Conservation (phyloP, 2,888 invertebrate species). For the Drosophila cognata region DNA sequence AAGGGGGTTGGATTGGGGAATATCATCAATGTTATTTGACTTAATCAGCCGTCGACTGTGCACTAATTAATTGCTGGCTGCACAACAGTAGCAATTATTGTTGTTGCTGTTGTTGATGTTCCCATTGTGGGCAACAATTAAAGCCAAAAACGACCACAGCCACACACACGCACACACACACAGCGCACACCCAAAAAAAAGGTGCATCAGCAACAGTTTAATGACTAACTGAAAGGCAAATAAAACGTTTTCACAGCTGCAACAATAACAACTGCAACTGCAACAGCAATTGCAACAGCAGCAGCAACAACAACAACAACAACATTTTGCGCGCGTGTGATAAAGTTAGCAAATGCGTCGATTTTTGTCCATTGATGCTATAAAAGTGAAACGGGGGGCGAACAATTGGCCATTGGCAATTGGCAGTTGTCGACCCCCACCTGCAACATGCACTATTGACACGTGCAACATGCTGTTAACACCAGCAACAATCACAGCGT, state of each 20-base stretch:
- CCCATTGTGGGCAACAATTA: constrained; percentile 51
- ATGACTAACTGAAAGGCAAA: constrained; percentile 72
- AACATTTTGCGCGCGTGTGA: constrained; percentile 53
- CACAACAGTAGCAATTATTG: constrained; percentile 16
- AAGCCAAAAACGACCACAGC: constrained; percentile 40
- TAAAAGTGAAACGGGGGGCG: constrained; percentile 15
- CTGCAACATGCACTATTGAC: constrained; percentile 76
- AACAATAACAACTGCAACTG: constrained; percentile 38
- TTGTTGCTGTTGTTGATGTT: constrained; percentile 25
- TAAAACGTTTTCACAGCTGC: constrained; percentile 56
- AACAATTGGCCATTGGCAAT: constrained; percentile 48
- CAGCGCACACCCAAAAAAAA: constrained; percentile 19
- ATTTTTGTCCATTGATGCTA: constrained; percentile 70
- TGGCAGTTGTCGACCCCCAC: constrained; percentile 49
- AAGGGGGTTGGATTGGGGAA: neutral
- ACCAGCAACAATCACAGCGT: constrained; percentile 51
- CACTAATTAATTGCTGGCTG: constrained; percentile 69
- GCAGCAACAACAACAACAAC: constrained; percentile 27
- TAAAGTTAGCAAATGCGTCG: constrained; percentile 73
- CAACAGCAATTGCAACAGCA: constrained; percentile 35
- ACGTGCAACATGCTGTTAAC: constrained; percentile 81
- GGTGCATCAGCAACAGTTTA: constrained; percentile 50
- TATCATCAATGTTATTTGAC: constrained; percentile 57
- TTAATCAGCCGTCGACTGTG: constrained; percentile 63
- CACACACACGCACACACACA: constrained; percentile 18